Base-by-base conservation (phyloP, 2,888 invertebrate species). In the Campaea margaritaria region DNA sequence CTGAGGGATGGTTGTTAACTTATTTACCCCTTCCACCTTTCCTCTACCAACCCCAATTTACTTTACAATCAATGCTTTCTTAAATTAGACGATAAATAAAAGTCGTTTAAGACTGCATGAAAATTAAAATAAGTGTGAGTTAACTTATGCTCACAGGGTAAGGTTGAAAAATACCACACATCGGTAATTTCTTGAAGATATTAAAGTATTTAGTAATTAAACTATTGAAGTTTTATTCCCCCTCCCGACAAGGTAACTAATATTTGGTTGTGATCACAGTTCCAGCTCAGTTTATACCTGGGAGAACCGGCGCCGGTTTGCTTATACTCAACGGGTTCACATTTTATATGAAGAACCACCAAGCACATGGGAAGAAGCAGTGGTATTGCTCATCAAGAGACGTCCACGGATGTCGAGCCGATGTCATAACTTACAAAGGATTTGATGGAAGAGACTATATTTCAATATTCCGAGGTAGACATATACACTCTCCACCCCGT, bases 381-480 rank as follows among this genome's bases (percentile, higher is more conserved):
- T 91, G 91, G 91, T 92, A 92, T 65, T 92, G 91, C 63, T 91
- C 91, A 1, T 90, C 91, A 0, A 85, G 91, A 61, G 91, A 92
- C 11, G 89, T 91, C 46, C 85, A 88, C 7, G 91, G 91, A 1
- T 92, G 91, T 64, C 74, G 91, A 12, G 91, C 91, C 52, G 91
- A 92, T 38, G 91, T 92, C 64, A 91, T 92, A 62, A 92, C 91
- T 0, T 91, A 88, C 73, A 89, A 85, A 73, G 91, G 91, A 2
- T 1, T 72, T 0, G 90, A 92, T 34, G 91, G 91, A 36, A 79
- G 82, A 62, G 91, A 92, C 62, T 92, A 91, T 64, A 92, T 92
- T 48, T 91, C 91, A 7, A 92, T 92, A 70, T 91, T 92, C 58
- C 78, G 91, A 46, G 91, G 91, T 3, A 79, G 78, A 62, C 91